Conservation (phyloP, 2,888 invertebrate genomes). For the Oscheius sp. region DNA sequence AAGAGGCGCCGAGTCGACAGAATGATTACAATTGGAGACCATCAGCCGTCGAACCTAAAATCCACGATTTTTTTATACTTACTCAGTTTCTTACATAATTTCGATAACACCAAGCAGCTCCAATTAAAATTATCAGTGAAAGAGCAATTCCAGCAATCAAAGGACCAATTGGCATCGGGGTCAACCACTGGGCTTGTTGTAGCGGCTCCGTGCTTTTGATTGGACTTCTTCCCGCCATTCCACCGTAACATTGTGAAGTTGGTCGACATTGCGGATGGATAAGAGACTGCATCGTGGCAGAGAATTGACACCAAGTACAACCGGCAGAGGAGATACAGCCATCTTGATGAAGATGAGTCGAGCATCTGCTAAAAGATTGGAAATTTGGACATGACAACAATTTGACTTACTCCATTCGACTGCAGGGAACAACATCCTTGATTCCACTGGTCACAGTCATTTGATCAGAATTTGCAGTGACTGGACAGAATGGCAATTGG, state of each 20-base stretch:
- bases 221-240: conserved; percentile 16
- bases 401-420: conserved; percentile 7
- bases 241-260: conserved; percentile 37
- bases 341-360: conserved; percentile 14
- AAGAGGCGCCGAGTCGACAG: conserved; percentile 23
- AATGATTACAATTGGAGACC: conserved; percentile 13
- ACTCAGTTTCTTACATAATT: conserved; percentile 15
- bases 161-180: conserved; percentile 29
- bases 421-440: conserved; percentile 1
- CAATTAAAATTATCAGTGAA: conserved; percentile 10
- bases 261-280: conserved; percentile 39
- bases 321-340: conserved; percentile 35
- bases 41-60: conserved; percentile 9
- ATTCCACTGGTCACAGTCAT: conserved; percentile 1
- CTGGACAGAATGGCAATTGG: conserved; percentile 1
- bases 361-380: conserved; percentile 24
- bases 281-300: neutral
- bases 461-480: neutral
- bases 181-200: conserved; percentile 21
- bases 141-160: conserved; percentile 22
- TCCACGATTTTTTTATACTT: neutral
- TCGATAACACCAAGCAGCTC: conserved; percentile 31
- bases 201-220: neutral
- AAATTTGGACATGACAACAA: too few relatives aligned
- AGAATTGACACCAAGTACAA: conserved; percentile 34